Evolutionary conservation across 2,797 vertebrate genomes (phyloP).

Genomic region (Scleropages formosus): DNA sequence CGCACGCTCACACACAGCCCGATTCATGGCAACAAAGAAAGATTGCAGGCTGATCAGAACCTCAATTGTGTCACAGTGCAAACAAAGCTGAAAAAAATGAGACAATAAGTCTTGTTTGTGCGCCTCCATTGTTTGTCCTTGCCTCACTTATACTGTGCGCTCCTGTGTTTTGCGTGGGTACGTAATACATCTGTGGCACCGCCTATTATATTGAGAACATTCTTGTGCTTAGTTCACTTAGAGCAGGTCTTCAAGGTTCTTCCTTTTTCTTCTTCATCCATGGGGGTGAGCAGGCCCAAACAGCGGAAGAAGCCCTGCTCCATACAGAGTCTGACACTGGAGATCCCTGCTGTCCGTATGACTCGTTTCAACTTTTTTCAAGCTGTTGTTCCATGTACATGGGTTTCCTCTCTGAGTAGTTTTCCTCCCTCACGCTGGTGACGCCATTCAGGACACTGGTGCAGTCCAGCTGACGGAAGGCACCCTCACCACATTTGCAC

Average conservation of each 20-base stretch:
- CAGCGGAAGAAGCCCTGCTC: background rate
- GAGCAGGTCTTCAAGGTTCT: background rate
- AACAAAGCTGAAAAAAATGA: conserved; percentile 6
- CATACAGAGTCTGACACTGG: background rate
- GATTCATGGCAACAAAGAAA: conserved; percentile 11
- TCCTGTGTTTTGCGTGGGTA: background rate
- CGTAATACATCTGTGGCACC: background rate
- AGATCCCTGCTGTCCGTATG: background rate
- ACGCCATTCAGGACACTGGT: background rate
- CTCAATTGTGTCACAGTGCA: conserved; percentile 26
- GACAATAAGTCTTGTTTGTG: conserved; percentile 22
- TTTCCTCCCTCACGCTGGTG: background rate
- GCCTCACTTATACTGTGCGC: conserved; percentile 6
- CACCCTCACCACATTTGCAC: background rate
- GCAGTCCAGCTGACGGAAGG: background rate
- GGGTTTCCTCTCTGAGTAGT: background rate
- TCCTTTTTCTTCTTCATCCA: background rate
- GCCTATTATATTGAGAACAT: background rate
- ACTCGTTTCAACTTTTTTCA: no score
- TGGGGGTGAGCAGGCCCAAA: background rate
- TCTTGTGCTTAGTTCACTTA: background rate
- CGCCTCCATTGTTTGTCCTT: background rate
- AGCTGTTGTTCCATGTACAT: background rate
- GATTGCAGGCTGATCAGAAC: conserved; percentile 12
- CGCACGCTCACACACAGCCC: background rate